phyloP scores from a whole-genome alignment of 2,113 vertebrate species.

The Passer domesticus region DNA sequence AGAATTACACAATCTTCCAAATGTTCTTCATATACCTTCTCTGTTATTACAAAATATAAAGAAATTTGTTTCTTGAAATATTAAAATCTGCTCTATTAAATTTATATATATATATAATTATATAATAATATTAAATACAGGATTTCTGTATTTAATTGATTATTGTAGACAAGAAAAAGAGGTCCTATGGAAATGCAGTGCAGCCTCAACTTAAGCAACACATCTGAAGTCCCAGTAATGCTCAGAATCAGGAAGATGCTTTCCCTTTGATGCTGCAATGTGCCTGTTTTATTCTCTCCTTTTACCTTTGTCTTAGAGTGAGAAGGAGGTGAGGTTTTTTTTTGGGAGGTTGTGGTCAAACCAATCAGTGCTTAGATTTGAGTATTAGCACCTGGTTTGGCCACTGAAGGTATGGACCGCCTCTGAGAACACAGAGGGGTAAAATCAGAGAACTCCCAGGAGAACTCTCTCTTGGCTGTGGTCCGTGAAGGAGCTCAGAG shows the following conservation, averaged over 20 bases:
- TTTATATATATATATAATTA: too few species aligned
- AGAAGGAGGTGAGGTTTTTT: too few species aligned
- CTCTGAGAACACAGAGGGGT: too few species aligned
- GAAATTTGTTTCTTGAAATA: not conserved
- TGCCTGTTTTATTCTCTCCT: not conserved
- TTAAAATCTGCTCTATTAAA: not conserved
- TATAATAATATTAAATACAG: not conserved
- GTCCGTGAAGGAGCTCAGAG: too few species aligned
- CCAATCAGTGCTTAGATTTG: too few species aligned
- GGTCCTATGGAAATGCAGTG: not conserved
- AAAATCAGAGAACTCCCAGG: too few species aligned
- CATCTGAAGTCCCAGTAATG: not conserved
- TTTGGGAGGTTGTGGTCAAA: too few species aligned
- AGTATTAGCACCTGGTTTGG: too few species aligned
- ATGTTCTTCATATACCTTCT: not conserved
- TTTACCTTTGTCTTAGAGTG: not conserved
- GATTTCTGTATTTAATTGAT: not conserved
- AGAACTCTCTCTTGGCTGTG: too few species aligned
- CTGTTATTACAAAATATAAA: not conserved
- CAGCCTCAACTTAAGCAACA: not conserved
- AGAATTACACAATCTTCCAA: not conserved
- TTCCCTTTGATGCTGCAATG: not conserved
- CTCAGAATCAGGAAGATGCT: not conserved
- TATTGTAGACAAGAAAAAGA: not conserved
- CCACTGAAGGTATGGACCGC: too few species aligned